Percentiles rank a stretch among this genome's conserved stretches.
phyloP scores from a whole-genome alignment of 64 coral and sea anemone genomes.

The Catalaphyllia jardinei region DNA sequence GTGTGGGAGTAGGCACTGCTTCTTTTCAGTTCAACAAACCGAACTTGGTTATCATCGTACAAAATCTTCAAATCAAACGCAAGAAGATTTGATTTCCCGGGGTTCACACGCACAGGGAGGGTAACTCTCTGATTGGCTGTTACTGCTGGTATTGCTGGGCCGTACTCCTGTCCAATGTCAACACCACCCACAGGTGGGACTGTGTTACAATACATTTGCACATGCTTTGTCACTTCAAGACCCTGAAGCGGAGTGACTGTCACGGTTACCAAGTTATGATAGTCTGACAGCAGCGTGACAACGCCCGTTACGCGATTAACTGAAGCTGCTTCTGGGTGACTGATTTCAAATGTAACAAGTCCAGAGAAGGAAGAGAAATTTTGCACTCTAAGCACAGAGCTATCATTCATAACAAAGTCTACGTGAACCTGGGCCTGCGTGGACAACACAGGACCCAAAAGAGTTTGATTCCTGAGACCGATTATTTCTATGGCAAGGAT shows the following conservation, averaged over 20 bases:
- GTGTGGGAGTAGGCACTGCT: slow-evolving; percentile 21
- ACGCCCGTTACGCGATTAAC: slow-evolving; percentile 32
- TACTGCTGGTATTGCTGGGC: slow-evolving; percentile 48
- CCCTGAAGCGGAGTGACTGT: slow-evolving; percentile 17
- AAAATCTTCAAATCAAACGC: slow-evolving; percentile 60
- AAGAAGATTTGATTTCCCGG: slow-evolving; percentile 17
- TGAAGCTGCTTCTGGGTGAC: neutral
- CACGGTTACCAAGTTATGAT: slow-evolving; percentile 19
- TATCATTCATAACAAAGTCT: slow-evolving; percentile 52
- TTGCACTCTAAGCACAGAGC: slow-evolving; percentile 27
- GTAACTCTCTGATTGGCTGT: slow-evolving; percentile 1
- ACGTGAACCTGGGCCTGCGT: slow-evolving; percentile 41
- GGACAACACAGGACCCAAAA: slow-evolving; percentile 22
- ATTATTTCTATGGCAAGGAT: slow-evolving; percentile 14
- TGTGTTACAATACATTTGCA: slow-evolving; percentile 59
- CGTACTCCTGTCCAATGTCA: slow-evolving; percentile 59
- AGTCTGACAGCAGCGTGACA: slow-evolving; percentile 54
- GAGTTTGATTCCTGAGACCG: slow-evolving; percentile 26
- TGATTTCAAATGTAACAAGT: slow-evolving; percentile 45
- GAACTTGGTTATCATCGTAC: slow-evolving; percentile 23
- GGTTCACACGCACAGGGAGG: slow-evolving; percentile 39
- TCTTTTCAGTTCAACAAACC: slow-evolving; percentile 15
- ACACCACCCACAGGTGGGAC: slow-evolving; percentile 37
- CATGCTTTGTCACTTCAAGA: neutral
- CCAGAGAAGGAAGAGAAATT: slow-evolving; percentile 31